These are phyloP conservation scores for Oxygymnocypris stewartii DNA, from an alignment of 2,113 vertebrate species.

Conservation along the genomic window DNA sequence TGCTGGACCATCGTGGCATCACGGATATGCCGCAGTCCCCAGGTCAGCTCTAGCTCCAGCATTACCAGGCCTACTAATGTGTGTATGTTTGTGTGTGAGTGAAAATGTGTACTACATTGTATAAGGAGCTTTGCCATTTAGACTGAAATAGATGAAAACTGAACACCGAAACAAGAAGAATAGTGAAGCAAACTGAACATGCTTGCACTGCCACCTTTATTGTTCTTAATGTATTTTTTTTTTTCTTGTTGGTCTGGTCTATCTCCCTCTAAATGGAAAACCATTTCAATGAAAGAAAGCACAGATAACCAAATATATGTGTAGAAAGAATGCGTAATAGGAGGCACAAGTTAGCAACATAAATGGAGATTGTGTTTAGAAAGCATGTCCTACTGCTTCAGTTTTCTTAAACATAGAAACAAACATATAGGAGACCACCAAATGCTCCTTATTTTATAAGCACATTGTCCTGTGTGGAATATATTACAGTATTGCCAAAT, in stretches of 20 bases:
- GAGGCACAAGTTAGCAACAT: neutral
- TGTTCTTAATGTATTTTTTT: constrained; percentile 47
- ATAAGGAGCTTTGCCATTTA: constrained; percentile 72
- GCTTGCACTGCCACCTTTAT: constrained; percentile 76
- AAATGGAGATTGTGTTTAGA: neutral
- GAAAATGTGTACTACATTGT: constrained; percentile 64
- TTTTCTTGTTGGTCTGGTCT: constrained; percentile 53
- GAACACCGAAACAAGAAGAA: constrained; percentile 56
- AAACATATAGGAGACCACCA: constrained; percentile 7
- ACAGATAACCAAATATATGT: constrained; percentile 52
- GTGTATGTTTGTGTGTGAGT: constrained; percentile 66
- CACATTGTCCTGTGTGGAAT: neutral
- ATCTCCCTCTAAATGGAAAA: constrained; percentile 28
- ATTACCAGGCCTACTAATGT: constrained; percentile 72
- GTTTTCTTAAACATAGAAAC: neutral
- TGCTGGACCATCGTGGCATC: constrained; percentile 72
- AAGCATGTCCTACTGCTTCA: neutral
- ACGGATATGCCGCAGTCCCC: constrained; percentile 63
- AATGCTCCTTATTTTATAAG: neutral
- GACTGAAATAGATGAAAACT: constrained; percentile 64
- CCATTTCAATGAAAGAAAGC: neutral
- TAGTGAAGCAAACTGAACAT: constrained; percentile 57
- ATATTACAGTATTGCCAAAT: constrained; percentile 27
- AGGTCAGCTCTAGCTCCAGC: constrained; percentile 74
- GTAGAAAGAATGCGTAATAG: constrained; percentile 9